These are phyloP conservation scores for Tauraco hartlaubi DNA, from an alignment of 2,797 vertebrate species.

Conservation along the genomic window DNA sequence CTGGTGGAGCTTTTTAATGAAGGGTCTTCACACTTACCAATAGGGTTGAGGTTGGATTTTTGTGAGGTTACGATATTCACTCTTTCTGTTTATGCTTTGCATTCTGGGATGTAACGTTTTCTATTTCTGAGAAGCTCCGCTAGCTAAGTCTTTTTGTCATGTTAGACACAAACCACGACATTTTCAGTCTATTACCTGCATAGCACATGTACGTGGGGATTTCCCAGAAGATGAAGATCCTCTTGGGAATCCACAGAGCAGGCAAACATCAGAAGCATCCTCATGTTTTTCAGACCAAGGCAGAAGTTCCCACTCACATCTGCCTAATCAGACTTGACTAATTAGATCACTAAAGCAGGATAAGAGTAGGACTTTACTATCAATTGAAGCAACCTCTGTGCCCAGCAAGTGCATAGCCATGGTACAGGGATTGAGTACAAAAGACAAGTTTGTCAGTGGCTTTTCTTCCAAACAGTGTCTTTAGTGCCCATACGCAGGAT, in stretches of 20 bases:
- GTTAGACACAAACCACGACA: neutral
- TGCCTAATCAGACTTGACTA: neutral
- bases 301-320: neutral
- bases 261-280: fast-evolving
- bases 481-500: neutral
- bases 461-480: neutral
- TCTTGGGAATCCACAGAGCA: neutral
- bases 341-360: neutral
- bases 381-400: neutral
- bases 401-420: neutral
- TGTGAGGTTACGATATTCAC: neutral
- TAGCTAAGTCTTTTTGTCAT: neutral
- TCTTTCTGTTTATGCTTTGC: neutral
- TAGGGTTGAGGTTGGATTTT: neutral
- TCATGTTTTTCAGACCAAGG: fast-evolving
- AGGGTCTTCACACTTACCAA: neutral
- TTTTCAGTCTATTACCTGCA: neutral
- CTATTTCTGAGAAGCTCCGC: neutral
- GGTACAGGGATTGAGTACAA: neutral
- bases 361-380: neutral
- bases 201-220: fast-evolving
- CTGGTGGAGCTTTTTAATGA: neutral
- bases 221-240: neutral
- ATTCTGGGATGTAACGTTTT: neutral
- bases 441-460: neutral